phyloP scores from a whole-genome alignment of 2,113 vertebrate species.

The Oryzias woworae region DNA sequence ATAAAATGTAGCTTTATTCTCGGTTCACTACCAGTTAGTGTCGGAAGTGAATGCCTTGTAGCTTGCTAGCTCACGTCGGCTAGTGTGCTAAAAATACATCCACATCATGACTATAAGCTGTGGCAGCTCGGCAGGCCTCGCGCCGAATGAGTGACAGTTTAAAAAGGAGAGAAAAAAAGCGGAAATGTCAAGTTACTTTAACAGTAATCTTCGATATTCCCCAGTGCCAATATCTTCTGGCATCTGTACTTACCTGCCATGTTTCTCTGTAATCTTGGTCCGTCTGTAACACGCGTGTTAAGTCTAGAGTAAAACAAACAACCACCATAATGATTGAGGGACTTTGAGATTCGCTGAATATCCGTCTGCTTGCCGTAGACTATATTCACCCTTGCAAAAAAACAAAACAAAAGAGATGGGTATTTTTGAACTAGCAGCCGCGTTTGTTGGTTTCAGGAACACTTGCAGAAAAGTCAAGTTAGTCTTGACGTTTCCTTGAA shows the following conservation, averaged over 20 bases:
- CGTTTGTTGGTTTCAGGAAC: constrained; percentile 64
- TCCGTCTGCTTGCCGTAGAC: constrained; percentile 63
- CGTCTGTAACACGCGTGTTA: constrained; percentile 69
- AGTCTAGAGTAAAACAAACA: constrained; percentile 64
- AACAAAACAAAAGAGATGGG: neutral
- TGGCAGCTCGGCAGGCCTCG: constrained; percentile 59
- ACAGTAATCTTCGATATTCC: constrained; percentile 78
- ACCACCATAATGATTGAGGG: constrained; percentile 81
- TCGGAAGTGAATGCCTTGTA: constrained; percentile 67
- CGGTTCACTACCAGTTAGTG: constrained; percentile 74
- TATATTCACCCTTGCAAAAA: constrained; percentile 56
- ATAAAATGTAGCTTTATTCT: constrained; percentile 76
- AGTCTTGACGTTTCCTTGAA: constrained; percentile 66
- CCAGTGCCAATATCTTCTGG: constrained; percentile 83
- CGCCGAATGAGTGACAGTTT: constrained; percentile 67
- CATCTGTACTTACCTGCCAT: constrained; percentile 80
- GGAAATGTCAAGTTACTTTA: constrained; percentile 82
- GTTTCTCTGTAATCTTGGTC: constrained; percentile 70
- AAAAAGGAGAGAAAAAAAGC: constrained; percentile 47
- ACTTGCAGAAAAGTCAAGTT: constrained; percentile 71
- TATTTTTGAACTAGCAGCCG: constrained; percentile 58
- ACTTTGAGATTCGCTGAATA: constrained; percentile 79
- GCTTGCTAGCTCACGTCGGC: constrained; percentile 73
- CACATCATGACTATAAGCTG: constrained; percentile 70
- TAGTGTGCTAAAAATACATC: constrained; percentile 76